Evolutionary conservation across 2,797 vertebrate species (phyloP).

Genomic region (Megalops cyprinoides): DNA sequence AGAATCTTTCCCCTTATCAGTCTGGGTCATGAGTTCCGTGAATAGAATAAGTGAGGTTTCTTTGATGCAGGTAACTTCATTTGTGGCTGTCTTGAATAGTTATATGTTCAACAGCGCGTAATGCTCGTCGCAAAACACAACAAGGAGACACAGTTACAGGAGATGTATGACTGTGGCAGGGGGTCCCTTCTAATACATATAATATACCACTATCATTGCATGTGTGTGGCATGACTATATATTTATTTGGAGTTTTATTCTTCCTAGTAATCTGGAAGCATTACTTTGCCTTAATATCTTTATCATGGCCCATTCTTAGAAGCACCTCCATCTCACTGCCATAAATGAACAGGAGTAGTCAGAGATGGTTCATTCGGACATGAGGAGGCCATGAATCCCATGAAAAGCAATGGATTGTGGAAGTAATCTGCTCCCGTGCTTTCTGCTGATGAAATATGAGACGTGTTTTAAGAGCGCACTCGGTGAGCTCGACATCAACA

Average conservation of each 20-base stretch:
- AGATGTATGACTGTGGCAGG: background rate
- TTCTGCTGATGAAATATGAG: conserved; percentile 1
- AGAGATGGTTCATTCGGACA: too few relatives aligned
- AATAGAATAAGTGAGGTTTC: too few relatives aligned
- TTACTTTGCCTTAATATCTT: background rate
- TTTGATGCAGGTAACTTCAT: too few relatives aligned
- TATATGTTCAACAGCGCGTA: background rate
- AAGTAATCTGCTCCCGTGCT: background rate
- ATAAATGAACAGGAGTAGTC: background rate
- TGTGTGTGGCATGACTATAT: background rate
- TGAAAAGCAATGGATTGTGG: background rate
- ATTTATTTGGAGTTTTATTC: background rate
- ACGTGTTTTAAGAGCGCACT: background rate
- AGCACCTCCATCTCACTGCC: background rate
- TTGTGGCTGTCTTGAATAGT: too few relatives aligned
- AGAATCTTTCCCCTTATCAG: background rate
- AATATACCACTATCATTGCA: background rate
- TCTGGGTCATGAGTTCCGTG: too few relatives aligned
- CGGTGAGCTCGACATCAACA: background rate
- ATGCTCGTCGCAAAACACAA: background rate
- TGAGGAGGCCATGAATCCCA: too few relatives aligned
- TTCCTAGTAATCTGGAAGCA: background rate
- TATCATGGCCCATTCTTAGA: background rate
- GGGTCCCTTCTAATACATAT: background rate
- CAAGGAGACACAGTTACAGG: background rate